Base-by-base conservation (phyloP, 2,888 invertebrate species). In the Sylvicola fuscatus region DNA sequence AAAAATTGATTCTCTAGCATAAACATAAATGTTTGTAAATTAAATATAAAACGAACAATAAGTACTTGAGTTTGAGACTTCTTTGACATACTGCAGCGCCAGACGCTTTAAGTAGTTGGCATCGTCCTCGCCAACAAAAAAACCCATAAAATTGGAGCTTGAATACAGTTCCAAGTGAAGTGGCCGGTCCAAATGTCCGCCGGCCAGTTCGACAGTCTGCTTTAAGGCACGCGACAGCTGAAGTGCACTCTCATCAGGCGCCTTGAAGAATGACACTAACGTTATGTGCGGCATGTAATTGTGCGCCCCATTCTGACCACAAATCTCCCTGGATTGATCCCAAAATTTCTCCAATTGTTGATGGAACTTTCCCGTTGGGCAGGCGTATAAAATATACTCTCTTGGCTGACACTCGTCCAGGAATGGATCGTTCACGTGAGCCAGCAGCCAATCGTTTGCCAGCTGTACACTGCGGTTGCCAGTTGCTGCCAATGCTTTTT, bases 221-320 rank as follows among this genome's bases (percentile, higher is more conserved):
- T 79, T 75, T 13, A 82, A 59, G n/a, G 72, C 68, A 51, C 71
- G 72, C 3, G 69, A 72, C 37, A 82, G 54, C 47, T 74, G 71
- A 27, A 72, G 60, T 0, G 78, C 72, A 45, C 69, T 68, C 46
- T 78, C 76, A 54, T 83, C 80, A 1, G 79, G 73, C 7, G 78
- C 80, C 82, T 81, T 79, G 49, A 90, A 90, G 58, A 84, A 87
- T 11, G 84, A 78, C 37, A 86, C 82, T 37, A 90, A 62, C 6
- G 89, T 90, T 43, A 90, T 80, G 50, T 90, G 90, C 2, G 89
- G 89, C 39, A 82, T 75, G 54, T 77, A 86, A 53, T 84, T 83
- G 48, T 87, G 89, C 2, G 86, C 86, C 14, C 84, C 82, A 60
- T 89, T 90, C 81, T 87, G 84, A 5, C 81, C 81, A 49, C 74